A percentile compares a stretch with the other conserved stretches of the same genome.
Conservation (phyloP, 2,113 vertebrate genomes). For the Diadophis punctatus region DNA sequence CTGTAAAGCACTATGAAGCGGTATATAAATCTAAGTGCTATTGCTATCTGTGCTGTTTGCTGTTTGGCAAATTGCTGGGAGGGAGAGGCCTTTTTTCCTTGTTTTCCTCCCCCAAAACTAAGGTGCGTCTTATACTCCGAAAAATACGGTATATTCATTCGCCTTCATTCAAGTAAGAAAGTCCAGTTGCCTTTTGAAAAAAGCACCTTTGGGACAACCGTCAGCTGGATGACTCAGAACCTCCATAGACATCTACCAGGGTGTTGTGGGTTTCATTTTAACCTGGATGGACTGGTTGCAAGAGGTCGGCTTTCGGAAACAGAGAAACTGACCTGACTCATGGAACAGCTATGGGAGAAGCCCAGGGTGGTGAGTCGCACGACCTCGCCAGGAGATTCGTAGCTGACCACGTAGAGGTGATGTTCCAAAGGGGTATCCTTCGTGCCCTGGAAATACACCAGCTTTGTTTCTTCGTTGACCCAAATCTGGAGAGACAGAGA, state of each 20-base stretch:
- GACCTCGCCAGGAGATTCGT: conserved; percentile 81
- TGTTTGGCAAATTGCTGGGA: too few relatives aligned
- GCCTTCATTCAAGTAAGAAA: too few relatives aligned
- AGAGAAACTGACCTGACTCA: conserved; percentile 82
- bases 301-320: neutral
- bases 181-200: too few relatives aligned
- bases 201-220: too few relatives aligned
- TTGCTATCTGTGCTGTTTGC: too few relatives aligned
- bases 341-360: conserved; percentile 94
- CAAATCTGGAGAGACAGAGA: conserved; percentile 79
- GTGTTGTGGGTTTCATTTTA: neutral
- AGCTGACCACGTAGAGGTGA: conserved; percentile 93
- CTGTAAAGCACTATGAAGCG: too few relatives aligned
- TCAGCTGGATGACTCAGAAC: neutral
- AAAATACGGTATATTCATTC: too few relatives aligned
- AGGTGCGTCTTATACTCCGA: too few relatives aligned
- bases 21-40: too few relatives aligned
- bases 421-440: conserved; percentile 94
- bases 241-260: neutral
- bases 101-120: too few relatives aligned
- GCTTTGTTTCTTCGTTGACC: conserved; percentile 89
- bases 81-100: too few relatives aligned
- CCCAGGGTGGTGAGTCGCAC: conserved; percentile 87
- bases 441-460: conserved; percentile 94
- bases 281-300: neutral